Evolutionary conservation across 1,140 invertebrate species (phyloP), one percentile per base, ranked within the genome.

Genomic region (Zaprionus capensis): DNA sequence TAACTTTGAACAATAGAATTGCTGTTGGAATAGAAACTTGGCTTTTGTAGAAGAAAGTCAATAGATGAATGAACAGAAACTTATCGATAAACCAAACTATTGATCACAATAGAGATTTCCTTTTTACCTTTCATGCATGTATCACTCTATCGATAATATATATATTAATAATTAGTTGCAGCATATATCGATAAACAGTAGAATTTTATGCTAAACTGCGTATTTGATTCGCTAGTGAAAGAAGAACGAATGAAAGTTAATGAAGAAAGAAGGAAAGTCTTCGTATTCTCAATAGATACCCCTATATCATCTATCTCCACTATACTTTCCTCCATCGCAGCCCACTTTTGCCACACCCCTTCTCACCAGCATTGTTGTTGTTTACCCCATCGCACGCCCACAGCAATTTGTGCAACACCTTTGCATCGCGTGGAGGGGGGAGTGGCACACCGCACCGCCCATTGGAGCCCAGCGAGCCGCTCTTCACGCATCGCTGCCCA

Each of bases 401-500:
- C 34, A 71, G 36, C 73, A 71, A 76, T 76, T 71, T 76, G 68
- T 38, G 55, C 61, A 76, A 75, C 72, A 75, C 72, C 67, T 75
- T 24, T 20, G 14, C 31, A 5, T 12, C 7, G 17, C 20, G 34
- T 28, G 53, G 15, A 4, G 44, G 2, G 9, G 28, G 28, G 44
- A 17, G 22, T 15, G 55, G 11, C 46, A 15, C 14, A 17, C 51
- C 34, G 49, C 61, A 26, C 73, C 68, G 62, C 59, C 74, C 62
- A 72, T 76, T 75, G 41, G 67, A 75, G 72, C 67, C 62, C 61
- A 65, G 69, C 62, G 68, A 65, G 83, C 38, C 84, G 81, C 74
- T 83, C 84, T 87, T 84, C 68, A 87, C 69, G 84, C 77, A 74
- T 71, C 81, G 83, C 41, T 77, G 83, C 46, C 41, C 55, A 14